A percentile compares a stretch with the other conserved stretches of the same genome.
These are phyloP conservation scores for Nipponacmea schrenckii DNA, from an alignment of 2,888 invertebrate genomes.

Conservation along the genomic window DNA sequence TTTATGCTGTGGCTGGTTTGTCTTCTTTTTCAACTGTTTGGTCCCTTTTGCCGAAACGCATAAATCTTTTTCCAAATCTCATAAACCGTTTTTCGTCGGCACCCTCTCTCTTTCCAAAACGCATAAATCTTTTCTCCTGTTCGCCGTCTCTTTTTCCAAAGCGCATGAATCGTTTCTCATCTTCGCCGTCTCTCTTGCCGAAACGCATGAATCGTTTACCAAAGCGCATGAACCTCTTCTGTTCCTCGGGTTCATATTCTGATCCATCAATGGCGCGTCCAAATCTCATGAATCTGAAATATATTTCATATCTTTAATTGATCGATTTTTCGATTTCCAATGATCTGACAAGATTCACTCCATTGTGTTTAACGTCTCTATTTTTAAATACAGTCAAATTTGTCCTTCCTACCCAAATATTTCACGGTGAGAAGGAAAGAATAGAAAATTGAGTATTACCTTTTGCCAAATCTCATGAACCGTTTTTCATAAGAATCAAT, in stretches of 20 bases:
- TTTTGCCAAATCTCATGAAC: conserved; percentile 48
- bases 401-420: no score
- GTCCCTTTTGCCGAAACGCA: conserved; percentile 45
- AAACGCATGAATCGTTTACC: conserved; percentile 41
- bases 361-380: no score
- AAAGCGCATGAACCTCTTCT: conserved; percentile 48
- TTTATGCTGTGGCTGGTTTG: background rate
- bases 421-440: no score
- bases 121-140: conserved; percentile 53
- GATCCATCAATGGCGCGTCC: conserved; percentile 33
- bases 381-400: no score
- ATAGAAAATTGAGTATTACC: no score
- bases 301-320: no score
- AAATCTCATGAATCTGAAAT: conserved; percentile 37
- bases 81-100: conserved; percentile 32
- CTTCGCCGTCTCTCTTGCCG: conserved; percentile 32
- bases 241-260: conserved; percentile 29
- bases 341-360: no score
- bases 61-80: conserved; percentile 48
- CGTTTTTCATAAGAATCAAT: conserved; percentile 29
- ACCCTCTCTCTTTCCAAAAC: conserved; percentile 47
- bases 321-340: no score
- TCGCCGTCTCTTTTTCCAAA: conserved; percentile 42
- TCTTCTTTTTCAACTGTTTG: conserved; percentile 11
- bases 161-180: conserved; percentile 47